Evolutionary conservation across 2,888 invertebrate species (phyloP), one percentile per base, ranked within the genome.

Genomic region (Acanthacorydalis orientalis): DNA sequence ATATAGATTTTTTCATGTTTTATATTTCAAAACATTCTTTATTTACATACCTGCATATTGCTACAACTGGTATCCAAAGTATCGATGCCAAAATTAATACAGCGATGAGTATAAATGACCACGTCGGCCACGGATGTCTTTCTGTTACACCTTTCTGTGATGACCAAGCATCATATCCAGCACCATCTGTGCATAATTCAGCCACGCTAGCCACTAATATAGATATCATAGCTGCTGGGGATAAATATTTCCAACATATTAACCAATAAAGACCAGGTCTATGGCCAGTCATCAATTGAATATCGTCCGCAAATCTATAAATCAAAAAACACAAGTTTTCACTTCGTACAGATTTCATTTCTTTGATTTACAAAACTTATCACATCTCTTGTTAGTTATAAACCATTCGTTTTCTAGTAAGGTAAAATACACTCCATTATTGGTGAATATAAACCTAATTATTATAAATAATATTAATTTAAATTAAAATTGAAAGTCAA

Each of bases 171-270:
- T 83, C 80, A 61, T 91, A 91, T 31, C 83, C 83, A 11, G 86
- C 84, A 1, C 90, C 90, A 46, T 83, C 80, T 4, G 78, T 74
- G 0, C 82, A 72, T 52, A 91, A 77, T 58, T 91, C 84, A 51
- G 81, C 74, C 59, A 90, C 80, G 39, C 89, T 90, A 0, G 91
- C 87, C 31, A 82, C 68, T 31, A 92, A 68, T 58, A 92, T 91
- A 43, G 83, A 79, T 34, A 89, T 64, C 91, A 92, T 91, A 0
- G 90, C 89, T 49, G 83, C 60, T 0, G 93, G 93, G 2, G 91
- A 89, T 10, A 93, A 68, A 61, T 91, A 93, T 64, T 92, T 89
- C 93, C 93, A 95, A 65, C 91, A 93, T 54, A 91, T 78, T 60
- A 89, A 70, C 92, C 92, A 93, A 64, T 91, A 95, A 33, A 86